These are phyloP conservation scores for Leptinotarsa texana DNA, from an alignment of 1,140 invertebrate species.

Conservation along the genomic window DNA sequence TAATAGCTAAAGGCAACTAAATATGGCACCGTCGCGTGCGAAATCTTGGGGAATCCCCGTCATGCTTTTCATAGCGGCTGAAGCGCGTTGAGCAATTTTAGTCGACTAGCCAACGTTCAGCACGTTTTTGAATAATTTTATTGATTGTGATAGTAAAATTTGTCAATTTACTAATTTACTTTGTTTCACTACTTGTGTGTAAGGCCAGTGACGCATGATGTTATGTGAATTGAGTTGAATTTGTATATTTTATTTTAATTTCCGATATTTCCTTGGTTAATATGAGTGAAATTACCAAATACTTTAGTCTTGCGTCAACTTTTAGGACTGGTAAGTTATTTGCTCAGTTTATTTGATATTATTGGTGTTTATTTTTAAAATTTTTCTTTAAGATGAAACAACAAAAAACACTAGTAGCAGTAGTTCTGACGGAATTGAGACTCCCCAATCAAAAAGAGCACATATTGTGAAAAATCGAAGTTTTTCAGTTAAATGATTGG, in stretches of 20 bases:
- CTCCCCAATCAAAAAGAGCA: conserved; percentile 7
- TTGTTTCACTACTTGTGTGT: conserved; percentile 6
- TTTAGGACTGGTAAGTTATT: conserved; percentile 11
- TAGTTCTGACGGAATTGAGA: conserved; percentile 7
- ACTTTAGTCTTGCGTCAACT: conserved; percentile 11
- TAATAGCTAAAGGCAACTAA: conserved; percentile 11
- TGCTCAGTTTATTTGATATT: conserved; percentile 1
- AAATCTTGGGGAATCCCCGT: conserved; percentile 9
- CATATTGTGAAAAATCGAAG: conserved; percentile 7
- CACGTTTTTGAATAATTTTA: not conserved
- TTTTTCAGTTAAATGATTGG: conserved; percentile 15
- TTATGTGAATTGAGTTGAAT: conserved; percentile 13
- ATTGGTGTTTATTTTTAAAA: conserved; percentile 1
- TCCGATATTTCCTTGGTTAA: conserved; percentile 13
- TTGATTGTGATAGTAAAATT: too few species aligned
- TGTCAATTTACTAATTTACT: too few species aligned
- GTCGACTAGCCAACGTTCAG: conserved; percentile 12
- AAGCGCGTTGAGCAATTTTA: conserved; percentile 8
- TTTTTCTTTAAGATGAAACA: conserved; percentile 10
- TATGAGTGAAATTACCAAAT: conserved; percentile 14
- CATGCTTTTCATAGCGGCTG: conserved; percentile 12
- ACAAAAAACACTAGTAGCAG: conserved; percentile 5
- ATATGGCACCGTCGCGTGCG: conserved; percentile 10
- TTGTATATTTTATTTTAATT: conserved; percentile 15
- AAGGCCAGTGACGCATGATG: conserved; percentile 12